Evolutionary conservation across 1,140 invertebrate species (phyloP), one percentile per base, ranked within the genome.

Genomic region (Hetaerina americana): DNA sequence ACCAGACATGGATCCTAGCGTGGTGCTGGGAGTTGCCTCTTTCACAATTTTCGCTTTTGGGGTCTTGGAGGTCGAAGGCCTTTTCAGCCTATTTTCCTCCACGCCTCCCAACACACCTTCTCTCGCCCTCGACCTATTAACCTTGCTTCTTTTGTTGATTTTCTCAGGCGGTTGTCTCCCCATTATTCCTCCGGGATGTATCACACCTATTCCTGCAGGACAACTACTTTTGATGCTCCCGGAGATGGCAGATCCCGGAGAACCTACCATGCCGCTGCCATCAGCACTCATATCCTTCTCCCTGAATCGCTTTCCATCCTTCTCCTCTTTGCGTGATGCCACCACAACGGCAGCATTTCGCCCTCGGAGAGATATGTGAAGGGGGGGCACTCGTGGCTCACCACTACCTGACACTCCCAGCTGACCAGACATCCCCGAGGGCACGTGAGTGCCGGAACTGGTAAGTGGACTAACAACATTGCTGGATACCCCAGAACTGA

Each of bases 291-390:
- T 5, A 57, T 57, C 40, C 5, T n/a, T 49, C 26, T 18, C 28
- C n/a, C 28, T 25, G 22, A 27, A 8, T 25, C 26, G 28, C 3
- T 26, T 24, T 5, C 27, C 69, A 31, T 66, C 69, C 22, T 72
- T 72, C 3, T 66, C 76, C 27, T 91, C 89, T 75, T 91, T 91
- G 72, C 89, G 89, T 18, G 89, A 88, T 76, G 89, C 90, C 73
- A 92, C 92, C 69, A 95, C 93, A 29, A 95, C 91, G n/a, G 90
- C 91, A 18, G 91, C 90, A 81, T 94, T 94, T 66, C 91, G 84
- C 8, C 93, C 93, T 73, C 92, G 84, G 68, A 96, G 81, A 69
- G 92, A 93, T 76, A 96, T 95, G 78, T 95, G 93, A 76, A 96
- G 82, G 1, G 93, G 93, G 26, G 94, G 93, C 24, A 96, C 93